Evolutionary conservation across 2,113 vertebrate genomes (phyloP).

Genomic region (Alces alces): DNA sequence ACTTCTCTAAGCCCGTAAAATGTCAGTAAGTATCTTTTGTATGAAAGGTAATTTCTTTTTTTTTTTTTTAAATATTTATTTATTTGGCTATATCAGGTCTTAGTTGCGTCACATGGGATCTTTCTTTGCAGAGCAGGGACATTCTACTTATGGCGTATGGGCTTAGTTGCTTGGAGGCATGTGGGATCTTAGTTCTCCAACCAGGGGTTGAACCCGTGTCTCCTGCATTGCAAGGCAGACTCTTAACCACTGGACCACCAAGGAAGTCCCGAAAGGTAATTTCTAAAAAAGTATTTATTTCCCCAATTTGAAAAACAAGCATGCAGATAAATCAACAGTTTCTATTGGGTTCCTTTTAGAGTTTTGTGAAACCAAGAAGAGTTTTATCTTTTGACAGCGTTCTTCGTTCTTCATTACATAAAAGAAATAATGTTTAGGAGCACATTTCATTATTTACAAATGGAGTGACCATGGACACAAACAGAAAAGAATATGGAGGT

Average conservation of each 20-base stretch:
- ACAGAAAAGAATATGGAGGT: neutral
- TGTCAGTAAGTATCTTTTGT: neutral
- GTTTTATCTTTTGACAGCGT: neutral
- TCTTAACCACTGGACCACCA: no score
- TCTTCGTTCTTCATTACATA: conserved; percentile 12
- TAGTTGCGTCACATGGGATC: no score
- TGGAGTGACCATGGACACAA: neutral
- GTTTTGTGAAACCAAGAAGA: conserved; percentile 7
- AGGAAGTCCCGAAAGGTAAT: neutral
- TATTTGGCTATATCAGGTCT: no score
- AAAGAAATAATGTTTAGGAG: neutral
- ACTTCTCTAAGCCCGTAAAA: neutral
- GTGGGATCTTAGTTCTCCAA: no score
- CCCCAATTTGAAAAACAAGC: conserved; percentile 23
- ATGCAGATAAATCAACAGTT: neutral
- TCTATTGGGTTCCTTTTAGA: conserved; percentile 10
- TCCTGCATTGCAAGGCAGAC: no score
- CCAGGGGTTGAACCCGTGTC: no score
- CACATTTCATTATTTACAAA: neutral
- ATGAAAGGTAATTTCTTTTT: neutral
- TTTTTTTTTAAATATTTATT: no score
- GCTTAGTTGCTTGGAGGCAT: no score
- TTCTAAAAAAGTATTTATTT: neutral
- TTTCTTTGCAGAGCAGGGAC: no score
- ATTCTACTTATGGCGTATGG: no score